These are phyloP conservation scores for Acrocephalus scirpaceus DNA, from an alignment of 2,797 vertebrate species.

Conservation along the genomic window DNA sequence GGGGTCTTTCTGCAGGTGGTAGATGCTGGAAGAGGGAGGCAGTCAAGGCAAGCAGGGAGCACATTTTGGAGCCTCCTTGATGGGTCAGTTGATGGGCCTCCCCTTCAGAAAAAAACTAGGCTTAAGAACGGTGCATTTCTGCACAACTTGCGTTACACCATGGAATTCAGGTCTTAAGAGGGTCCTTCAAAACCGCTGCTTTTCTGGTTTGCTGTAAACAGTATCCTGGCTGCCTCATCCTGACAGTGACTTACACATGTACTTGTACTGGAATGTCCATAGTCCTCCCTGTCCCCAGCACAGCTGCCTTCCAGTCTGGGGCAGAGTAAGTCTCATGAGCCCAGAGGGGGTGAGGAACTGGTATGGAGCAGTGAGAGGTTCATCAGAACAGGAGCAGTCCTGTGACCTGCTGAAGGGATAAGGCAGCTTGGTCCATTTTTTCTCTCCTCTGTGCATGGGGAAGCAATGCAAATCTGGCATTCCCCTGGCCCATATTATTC, in stretches of 20 bases:
- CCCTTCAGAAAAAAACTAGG: neutral
- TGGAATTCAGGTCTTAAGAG: neutral
- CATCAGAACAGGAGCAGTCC: neutral
- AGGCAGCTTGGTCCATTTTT: neutral
- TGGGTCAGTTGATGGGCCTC: neutral
- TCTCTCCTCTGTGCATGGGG: neutral
- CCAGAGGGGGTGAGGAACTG: neutral
- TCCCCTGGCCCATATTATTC: neutral
- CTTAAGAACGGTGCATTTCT: neutral
- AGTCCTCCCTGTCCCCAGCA: neutral
- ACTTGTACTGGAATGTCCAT: rapidly evolving
- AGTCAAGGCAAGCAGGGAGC: neutral
- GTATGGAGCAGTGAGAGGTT: neutral
- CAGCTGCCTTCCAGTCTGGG: neutral
- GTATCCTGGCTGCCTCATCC: neutral
- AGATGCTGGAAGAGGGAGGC: neutral
- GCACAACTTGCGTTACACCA: neutral
- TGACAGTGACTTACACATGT: neutral
- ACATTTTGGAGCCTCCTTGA: neutral
- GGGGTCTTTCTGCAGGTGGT: neutral
- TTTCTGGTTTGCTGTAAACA: neutral
- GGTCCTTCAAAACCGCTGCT: neutral
- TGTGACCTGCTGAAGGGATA: neutral
- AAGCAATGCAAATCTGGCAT: neutral
- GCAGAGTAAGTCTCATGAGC: neutral